These are phyloP conservation scores for Apodemus sylvaticus DNA, from an alignment of 2,113 vertebrate species.

Conservation along the genomic window DNA sequence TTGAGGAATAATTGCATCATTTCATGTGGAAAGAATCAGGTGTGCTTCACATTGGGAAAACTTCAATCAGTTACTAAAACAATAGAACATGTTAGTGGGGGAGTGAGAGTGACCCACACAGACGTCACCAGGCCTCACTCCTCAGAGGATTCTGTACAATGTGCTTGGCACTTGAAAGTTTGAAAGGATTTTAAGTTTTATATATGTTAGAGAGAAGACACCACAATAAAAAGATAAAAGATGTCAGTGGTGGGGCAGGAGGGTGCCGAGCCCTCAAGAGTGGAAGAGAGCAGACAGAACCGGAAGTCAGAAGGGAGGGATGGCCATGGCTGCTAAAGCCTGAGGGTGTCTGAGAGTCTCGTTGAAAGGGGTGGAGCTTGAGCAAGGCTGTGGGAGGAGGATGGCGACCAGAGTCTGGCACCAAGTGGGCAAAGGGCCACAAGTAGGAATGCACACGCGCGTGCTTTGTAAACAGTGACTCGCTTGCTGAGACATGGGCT, in stretches of 20 bases:
- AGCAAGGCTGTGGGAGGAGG: background rate
- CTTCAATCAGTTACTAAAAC: background rate
- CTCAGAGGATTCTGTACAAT: background rate
- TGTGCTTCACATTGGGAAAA: background rate
- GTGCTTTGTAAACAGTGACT: slow-evolving; percentile 70
- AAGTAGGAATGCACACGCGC: background rate
- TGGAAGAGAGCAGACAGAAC: background rate
- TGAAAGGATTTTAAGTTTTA: background rate
- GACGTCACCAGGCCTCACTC: background rate
- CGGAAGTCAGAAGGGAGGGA: background rate
- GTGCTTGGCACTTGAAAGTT: background rate
- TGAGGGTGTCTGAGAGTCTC: background rate
- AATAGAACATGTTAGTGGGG: background rate
- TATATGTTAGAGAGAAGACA: background rate
- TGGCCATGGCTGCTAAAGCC: background rate
- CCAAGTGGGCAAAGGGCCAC: background rate
- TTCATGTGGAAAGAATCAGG: background rate
- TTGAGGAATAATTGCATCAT: background rate
- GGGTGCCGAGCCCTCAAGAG: background rate
- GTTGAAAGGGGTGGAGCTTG: background rate
- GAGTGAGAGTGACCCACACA: background rate
- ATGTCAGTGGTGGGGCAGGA: no score
- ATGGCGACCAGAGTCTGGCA: background rate
- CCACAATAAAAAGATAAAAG: background rate
- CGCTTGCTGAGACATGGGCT: slow-evolving; percentile 31